Evolutionary conservation across 2,888 invertebrate genomes (phyloP).

Genomic region (Drosophila quinaria): DNA sequence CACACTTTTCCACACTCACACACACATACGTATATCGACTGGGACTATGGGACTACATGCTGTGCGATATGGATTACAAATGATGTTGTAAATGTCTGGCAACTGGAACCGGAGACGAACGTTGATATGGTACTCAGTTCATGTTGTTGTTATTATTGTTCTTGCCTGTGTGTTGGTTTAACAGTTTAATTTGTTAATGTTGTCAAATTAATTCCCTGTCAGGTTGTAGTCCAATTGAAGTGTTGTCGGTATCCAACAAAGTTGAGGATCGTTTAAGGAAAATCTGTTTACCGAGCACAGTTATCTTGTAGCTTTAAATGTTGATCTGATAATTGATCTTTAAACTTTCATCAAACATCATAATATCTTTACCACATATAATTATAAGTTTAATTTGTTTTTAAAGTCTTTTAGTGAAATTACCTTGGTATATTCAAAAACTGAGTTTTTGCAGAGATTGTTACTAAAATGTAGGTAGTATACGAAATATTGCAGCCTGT

Average conservation of each 20-base stretch:
- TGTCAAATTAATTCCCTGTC: constrained; percentile 83
- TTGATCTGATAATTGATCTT: neutral
- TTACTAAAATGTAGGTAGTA: neutral
- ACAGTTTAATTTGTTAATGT: constrained; percentile 85
- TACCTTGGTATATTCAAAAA: neutral
- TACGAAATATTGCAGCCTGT: neutral
- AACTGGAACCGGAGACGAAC: constrained; percentile 37
- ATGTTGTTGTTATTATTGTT: constrained; percentile 24
- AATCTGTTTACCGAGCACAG: neutral
- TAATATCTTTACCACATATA: neutral
- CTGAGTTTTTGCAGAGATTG: neutral
- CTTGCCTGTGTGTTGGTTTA: constrained; percentile 60
- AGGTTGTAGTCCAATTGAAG: constrained; percentile 48
- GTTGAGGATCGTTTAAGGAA: constrained; percentile 11
- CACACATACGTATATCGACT: constrained; percentile 28
- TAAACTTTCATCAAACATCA: neutral
- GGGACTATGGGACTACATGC: constrained; percentile 73
- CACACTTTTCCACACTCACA: constrained; percentile 23
- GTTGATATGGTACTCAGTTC: constrained; percentile 48
- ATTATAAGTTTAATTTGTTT: neutral
- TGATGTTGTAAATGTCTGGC: constrained; percentile 81
- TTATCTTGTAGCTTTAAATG: neutral
- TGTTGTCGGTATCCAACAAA: constrained; percentile 40
- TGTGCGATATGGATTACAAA: constrained; percentile 82
- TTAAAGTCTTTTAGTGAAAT: neutral